Evolutionary conservation across 2,888 invertebrate genomes (phyloP), one percentile per base, ranked within the genome.

Genomic region (Exocentrus adspersus): DNA sequence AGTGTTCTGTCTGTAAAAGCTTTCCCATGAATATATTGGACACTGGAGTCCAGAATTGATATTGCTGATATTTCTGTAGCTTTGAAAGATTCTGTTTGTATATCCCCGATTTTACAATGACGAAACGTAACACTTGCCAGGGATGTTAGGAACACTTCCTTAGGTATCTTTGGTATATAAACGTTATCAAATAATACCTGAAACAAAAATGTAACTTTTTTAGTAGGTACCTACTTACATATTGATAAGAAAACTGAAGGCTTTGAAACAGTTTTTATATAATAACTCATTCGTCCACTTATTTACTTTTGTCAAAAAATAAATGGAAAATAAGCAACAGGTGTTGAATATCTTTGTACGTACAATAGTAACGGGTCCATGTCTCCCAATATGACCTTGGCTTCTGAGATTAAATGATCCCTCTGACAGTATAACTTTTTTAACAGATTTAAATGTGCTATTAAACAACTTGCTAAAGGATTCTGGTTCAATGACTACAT

Each of bases 101-200:
- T 86, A 7, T 84, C 83, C 32, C 84, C 83, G 10, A 90, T 86
- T 70, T 83, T 82, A 48, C 86, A 84, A 71, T 86, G 82, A 64
- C 85, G 84, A 80, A 90, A 82, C 24, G 83, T 82, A 30, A 90
- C 84, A 67, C 86, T 86, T 14, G 88, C 88, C 6, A 89, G 85
- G 1, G 88, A 86, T 1, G 90, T 89, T 24, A 87, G 87, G 75
- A 92, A 92, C 0, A 88, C 86, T 68, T 85, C 85, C 24, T 81
- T 81, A 16, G 90, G 88, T 60, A 92, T 82, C 75, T 86, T 86
- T 28, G 86, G 82, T 51, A 89, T 83, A 50, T 82, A 84, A 7
- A 89, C 85, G 70, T 87, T 87, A 76, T 85, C 86, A 81, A 92
- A 84, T 72, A 85, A 84, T 76, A 92, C 88, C 91, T 92, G 85